These are phyloP conservation scores for Leptodirus hochenwartii DNA, from an alignment of 2,888 invertebrate genomes.

Conservation along the genomic window DNA sequence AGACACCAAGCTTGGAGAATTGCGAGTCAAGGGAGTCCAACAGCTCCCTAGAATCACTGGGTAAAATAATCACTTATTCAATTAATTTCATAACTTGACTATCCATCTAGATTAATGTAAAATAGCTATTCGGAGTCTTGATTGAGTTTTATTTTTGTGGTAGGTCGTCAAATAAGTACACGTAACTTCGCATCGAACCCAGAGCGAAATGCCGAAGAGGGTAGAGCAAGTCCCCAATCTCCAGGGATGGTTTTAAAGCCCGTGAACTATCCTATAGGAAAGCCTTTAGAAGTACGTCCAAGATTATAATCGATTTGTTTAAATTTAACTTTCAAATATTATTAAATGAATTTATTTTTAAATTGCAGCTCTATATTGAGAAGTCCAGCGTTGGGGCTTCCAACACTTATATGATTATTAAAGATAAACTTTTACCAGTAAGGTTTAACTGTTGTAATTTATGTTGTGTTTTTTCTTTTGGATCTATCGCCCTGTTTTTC, in stretches of 20 bases:
- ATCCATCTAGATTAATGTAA: slow-evolving; percentile 12
- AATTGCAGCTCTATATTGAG: too few species aligned
- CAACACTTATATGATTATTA: too few species aligned
- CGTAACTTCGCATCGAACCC: slow-evolving; percentile 27
- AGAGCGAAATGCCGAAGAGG: slow-evolving; percentile 39
- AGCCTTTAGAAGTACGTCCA: slow-evolving; percentile 56
- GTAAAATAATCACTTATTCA: slow-evolving; percentile 21
- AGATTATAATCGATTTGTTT: not conserved
- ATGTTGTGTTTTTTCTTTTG: slow-evolving; percentile 4
- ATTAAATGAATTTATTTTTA: too few species aligned
- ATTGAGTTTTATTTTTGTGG: not conserved
- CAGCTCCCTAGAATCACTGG: slow-evolving; percentile 36
- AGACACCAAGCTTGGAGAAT: slow-evolving; percentile 62
- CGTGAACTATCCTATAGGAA: slow-evolving; percentile 57
- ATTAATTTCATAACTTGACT: slow-evolving; percentile 5
- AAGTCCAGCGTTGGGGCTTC: too few species aligned
- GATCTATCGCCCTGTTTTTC: slow-evolving; percentile 2
- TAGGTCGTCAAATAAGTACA: slow-evolving; percentile 16
- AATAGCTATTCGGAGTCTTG: not conserved
- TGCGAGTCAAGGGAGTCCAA: slow-evolving; percentile 38
- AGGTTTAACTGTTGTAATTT: slow-evolving; percentile 5
- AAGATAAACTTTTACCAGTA: slow-evolving; percentile 2
- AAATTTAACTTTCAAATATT: not conserved
- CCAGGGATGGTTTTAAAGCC: slow-evolving; percentile 17
- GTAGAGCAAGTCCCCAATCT: slow-evolving; percentile 27